Percentiles rank a stretch among this genome's conserved stretches.
Conservation (phyloP, 2,113 vertebrate species). For the Nothocercus nigrocapillus region DNA sequence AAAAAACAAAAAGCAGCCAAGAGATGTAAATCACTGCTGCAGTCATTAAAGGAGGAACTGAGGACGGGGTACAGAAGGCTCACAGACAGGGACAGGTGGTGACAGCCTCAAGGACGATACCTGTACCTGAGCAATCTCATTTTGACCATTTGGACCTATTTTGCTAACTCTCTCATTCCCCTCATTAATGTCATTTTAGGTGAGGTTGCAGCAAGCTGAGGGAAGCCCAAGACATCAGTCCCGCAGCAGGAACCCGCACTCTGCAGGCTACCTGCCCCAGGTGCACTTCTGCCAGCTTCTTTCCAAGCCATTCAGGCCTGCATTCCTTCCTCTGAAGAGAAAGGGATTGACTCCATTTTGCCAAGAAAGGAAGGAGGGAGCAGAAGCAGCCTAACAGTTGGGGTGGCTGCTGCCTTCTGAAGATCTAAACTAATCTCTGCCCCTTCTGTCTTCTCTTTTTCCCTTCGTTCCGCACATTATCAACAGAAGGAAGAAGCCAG, state of each 20-base stretch:
- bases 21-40: background rate
- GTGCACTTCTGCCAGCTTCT: background rate
- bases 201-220: background rate
- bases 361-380: background rate
- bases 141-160: background rate
- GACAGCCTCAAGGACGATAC: background rate
- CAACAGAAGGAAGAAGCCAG: background rate
- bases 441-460: background rate
- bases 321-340: background rate
- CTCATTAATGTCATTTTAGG: background rate
- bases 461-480: background rate
- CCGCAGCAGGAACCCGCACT: fast-evolving
- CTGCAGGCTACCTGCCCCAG: background rate
- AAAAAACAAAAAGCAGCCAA: background rate
- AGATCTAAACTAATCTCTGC: background rate
- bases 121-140: background rate
- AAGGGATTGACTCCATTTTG: background rate
- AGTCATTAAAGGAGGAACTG: background rate
- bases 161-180: background rate
- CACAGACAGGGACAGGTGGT: background rate
- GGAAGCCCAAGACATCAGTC: background rate
- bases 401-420: background rate
- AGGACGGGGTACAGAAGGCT: background rate
- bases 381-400: background rate
- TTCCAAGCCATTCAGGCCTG: background rate